phyloP scores from a whole-genome alignment of 2,113 vertebrate species.

The Phrynocephalus versicolor region DNA sequence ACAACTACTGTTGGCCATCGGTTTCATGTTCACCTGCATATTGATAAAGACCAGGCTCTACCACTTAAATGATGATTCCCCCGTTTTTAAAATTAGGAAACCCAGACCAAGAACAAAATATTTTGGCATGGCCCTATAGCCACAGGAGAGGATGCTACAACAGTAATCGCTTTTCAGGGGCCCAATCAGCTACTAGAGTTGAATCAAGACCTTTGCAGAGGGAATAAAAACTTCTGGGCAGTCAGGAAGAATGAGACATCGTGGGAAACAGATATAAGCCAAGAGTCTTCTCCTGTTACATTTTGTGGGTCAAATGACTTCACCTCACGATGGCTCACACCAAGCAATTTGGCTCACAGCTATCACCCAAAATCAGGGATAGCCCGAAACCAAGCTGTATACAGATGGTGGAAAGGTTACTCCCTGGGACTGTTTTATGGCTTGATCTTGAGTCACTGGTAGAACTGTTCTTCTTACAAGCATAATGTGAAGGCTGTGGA shows the following conservation, averaged over 20 bases:
- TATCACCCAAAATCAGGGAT: slow-evolving; percentile 60
- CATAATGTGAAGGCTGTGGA: slow-evolving; percentile 58
- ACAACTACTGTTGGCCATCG: not conserved
- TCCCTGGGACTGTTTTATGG: slow-evolving; percentile 49
- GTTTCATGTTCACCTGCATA: not conserved
- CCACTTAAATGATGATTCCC: not conserved
- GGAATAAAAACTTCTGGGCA: slow-evolving; percentile 2
- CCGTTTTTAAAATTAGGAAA: not conserved
- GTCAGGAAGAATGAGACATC: slow-evolving; percentile 52
- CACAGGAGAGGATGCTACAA: fast-evolving
- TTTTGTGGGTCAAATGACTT: slow-evolving; percentile 63
- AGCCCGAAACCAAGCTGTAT: slow-evolving; percentile 34
- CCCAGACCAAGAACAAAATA: not conserved
- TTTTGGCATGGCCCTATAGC: not conserved
- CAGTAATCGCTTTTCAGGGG: slow-evolving; percentile 1
- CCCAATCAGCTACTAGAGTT: slow-evolving; percentile 5
- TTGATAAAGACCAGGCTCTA: not conserved
- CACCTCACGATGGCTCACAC: slow-evolving; percentile 46
- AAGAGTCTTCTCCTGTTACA: slow-evolving; percentile 58
- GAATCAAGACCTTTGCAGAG: slow-evolving; percentile 20
- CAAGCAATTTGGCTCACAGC: slow-evolving; percentile 63
- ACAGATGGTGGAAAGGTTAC: slow-evolving; percentile 59
- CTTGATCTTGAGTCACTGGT: slow-evolving; percentile 40
- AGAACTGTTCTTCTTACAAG: slow-evolving; percentile 55
- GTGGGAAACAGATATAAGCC: slow-evolving; percentile 57